Base-by-base conservation (phyloP, 2,888 invertebrate species). In the Diarsia rubi region DNA sequence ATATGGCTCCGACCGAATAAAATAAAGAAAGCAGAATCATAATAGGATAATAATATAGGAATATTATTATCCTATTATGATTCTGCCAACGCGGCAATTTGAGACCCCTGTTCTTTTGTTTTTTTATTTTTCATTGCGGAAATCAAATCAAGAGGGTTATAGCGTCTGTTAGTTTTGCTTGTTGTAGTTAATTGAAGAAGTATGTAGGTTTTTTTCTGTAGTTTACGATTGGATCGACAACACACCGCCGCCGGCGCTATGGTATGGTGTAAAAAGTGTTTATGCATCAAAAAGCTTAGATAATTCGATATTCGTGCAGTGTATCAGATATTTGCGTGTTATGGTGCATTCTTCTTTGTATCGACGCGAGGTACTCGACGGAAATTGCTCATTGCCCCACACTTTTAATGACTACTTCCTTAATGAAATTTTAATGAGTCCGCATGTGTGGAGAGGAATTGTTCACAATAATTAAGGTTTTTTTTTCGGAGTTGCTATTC, bases 341-440 rank as follows among this genome's bases (percentile, higher is more conserved):
- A 63, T 85, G 68, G 74, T 82, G 81, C 86, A 84, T 85, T 84
- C 83, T 83, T 83, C 79, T 85, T 72, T 78, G 71, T 79, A 88
- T 86, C 86, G 88, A 88, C 82, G 88, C 76, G 80, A 82, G 81
- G 85, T 81, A 86, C 86, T 85, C 88, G 88, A 81, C 94, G 96
- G 95, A 96, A 95, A 94, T 92, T 90, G 91, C 94, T 94, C 93
- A 90, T 95, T 95, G 94, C 93, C 90, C 90, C 91, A 91, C 92
- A 91, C 92, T 93, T 94, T 94, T 95, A 95, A 95, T 94, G 92
- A 93, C 88, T 88, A 90, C 91, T 93, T 94, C 94, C 94, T 88
- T 93, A 92, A 94, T 95, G 93, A 93, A 93, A 93, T 93, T 93
- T 93, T 95, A 95, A 95, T 95, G 95, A 94, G 91, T 89, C 89